Base-by-base conservation (phyloP, 2,888 invertebrate species). In the Drosophila acutilabella region DNA sequence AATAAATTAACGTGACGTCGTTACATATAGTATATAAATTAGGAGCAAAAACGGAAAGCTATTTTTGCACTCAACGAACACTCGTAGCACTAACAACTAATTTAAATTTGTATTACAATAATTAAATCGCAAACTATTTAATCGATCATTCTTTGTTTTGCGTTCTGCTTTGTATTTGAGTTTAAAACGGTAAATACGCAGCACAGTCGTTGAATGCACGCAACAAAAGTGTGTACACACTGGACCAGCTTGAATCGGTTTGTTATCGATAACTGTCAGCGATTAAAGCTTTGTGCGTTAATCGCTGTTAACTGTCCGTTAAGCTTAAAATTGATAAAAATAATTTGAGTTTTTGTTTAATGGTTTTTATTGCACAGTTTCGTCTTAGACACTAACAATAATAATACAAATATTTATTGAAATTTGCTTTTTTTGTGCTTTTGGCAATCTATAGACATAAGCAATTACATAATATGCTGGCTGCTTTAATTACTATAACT, bases 351-450 rank as follows among this genome's bases (percentile, higher is more conserved):
- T 30, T 71, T 44, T 67, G 23, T 18, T 67, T 74, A 50, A 50
- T 62, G 47, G 7, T 60, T 87, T 81, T 82, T 82, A 87, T 82
- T 82, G 75, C 82, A 87, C 66, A 66, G 60, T 18, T 82, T 65
- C 50, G 72, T 71, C 87, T 87, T 87, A 82, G 71, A 81, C 67
- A 60, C 72, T 86, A 78, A 78, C 71, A 75, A 57, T 76, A 65
- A 59, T 80, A 56, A 56, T 80, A 56, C 26, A 61, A 75, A 77
- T 62, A 59, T 52, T 44, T 42, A 50, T 64, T 42, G 16, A 62
- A 33, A 58, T 40, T 42, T 50, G 11, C 42, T 64, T 58, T 52
- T 4, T 20, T 20, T 20, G 20, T 20, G 20, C 20, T 20, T 20
- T 3, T 58, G 50, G 48, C 61, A 70, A 73, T 72, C 23, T 44